Conservation (phyloP, 2,797 vertebrate species). For the Toxotes lorentzi region DNA sequence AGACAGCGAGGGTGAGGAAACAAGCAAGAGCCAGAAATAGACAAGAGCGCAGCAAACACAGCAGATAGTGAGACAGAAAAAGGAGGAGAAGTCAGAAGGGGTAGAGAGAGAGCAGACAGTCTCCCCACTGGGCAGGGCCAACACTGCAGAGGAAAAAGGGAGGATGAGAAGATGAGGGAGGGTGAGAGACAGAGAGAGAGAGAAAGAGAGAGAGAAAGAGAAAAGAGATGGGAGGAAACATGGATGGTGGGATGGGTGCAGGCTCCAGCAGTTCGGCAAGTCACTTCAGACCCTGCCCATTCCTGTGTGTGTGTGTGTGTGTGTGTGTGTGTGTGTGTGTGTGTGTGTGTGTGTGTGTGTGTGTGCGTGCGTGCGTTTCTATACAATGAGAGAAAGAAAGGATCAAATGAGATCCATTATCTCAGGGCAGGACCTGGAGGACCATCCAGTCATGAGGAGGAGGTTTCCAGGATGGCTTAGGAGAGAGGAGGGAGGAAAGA, state of each 20-base stretch:
- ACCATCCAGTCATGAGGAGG: conserved; percentile 57
- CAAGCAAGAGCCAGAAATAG: conserved; percentile 66
- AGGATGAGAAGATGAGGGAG: conserved; percentile 53
- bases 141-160: conserved; percentile 66
- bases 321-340: conserved; percentile 26
- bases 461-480: conserved; percentile 9
- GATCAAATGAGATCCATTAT: conserved; percentile 74
- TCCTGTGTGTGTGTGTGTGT: conserved; percentile 12
- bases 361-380: background rate
- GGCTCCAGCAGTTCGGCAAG: conserved; percentile 38
- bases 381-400: conserved; percentile 31
- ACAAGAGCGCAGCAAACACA: conserved; percentile 44
- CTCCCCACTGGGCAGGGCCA: conserved; percentile 62
- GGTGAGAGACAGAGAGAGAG: conserved; percentile 18
- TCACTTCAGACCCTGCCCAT: conserved; percentile 40
- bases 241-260: conserved; percentile 41
- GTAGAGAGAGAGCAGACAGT: conserved; percentile 16
- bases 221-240: conserved; percentile 25
- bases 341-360: conserved; percentile 19
- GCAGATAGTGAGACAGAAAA: conserved; percentile 43
- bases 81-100: conserved; percentile 7
- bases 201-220: background rate
- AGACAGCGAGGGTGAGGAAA: conserved; percentile 41
- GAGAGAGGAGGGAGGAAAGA: background rate
- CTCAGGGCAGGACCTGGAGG: conserved; percentile 52